These are phyloP conservation scores for Smittia aterrima DNA, from an alignment of 2,888 invertebrate genomes.

Conservation along the genomic window DNA sequence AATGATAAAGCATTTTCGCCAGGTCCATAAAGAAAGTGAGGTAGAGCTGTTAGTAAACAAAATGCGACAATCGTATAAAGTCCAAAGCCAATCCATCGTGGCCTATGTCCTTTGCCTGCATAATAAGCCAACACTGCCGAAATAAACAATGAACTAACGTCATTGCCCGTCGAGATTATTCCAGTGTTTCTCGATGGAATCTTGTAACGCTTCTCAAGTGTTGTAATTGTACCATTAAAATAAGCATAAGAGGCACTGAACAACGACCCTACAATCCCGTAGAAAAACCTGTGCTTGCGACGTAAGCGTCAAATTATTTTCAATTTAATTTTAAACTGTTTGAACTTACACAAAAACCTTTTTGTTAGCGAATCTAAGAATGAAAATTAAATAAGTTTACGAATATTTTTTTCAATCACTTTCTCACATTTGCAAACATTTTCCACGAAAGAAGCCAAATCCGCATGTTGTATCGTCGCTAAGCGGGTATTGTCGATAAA, in stretches of 20 bases:
- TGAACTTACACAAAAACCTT: slow-evolving; percentile 49
- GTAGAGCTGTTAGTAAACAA: slow-evolving; percentile 65
- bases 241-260: slow-evolving; percentile 69
- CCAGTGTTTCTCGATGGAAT: slow-evolving; percentile 70
- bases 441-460: slow-evolving; percentile 60
- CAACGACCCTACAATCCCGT: slow-evolving; percentile 66
- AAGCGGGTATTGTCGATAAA: slow-evolving; percentile 56
- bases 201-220: slow-evolving; percentile 70
- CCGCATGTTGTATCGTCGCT: slow-evolving; percentile 66
- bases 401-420: background rate
- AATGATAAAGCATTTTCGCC: slow-evolving; percentile 64
- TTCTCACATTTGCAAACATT: slow-evolving; percentile 60
- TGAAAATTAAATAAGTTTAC: background rate
- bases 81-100: slow-evolving; percentile 67
- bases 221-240: slow-evolving; percentile 72
- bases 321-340: background rate
- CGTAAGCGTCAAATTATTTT: background rate
- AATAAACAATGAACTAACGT: slow-evolving; percentile 67
- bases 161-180: slow-evolving; percentile 70
- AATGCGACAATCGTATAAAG: slow-evolving; percentile 62
- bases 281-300: slow-evolving; percentile 57
- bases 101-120: slow-evolving; percentile 68
- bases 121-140: slow-evolving; percentile 68
- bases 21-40: slow-evolving; percentile 68
- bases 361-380: slow-evolving; percentile 53